Evolutionary conservation across 2,113 vertebrate genomes (phyloP), one percentile per base, ranked within the genome.

Genomic region (Ursus arctos): DNA sequence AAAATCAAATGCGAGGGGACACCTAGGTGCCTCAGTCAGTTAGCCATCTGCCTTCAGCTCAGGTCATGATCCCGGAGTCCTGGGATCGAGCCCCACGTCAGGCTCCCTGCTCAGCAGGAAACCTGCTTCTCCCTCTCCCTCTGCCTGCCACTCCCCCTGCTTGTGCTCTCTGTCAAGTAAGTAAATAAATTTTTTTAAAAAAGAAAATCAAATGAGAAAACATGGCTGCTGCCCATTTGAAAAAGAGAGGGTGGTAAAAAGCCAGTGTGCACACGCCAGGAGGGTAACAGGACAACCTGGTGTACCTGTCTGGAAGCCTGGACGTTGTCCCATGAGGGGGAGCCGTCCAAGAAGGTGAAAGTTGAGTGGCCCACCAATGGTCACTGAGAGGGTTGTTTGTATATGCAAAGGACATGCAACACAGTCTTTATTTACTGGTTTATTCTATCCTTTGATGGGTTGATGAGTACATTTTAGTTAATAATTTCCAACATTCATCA

Each of bases 151-250:
- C 13, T 33, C 6, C 63, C 28, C 63, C 28, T 16, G 28, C 63
- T 33, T 33, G 28, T 33, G 63, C 63, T 65, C 13, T 65, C 28
- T 33, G 63, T 65, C 63, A 65, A 33, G 33, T 65, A 28, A 63
- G 26, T 63, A 63, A 63, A 63, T 28, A 63, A 13, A 63, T 28
- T 63, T 26, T 53, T 63, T 63, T 15, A 65, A 65, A 65, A 65
- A 65, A 59, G 55, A 87, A 82, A 94, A 72, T 74, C 47, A 91
- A 88, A 88, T 63, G 69, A 65, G 63, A 79, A 93, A 80, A n/a
- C 51, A 72, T n/a, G 7, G 6, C 13, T 53, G 47, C 57, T 55
- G 40, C 11, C 24, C 40, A 80, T 43, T 36, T 47, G 76, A 79
- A 82, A 71, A 82, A 53, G 36, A 83, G 67, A 69, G 7, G 8